These are phyloP conservation scores for Drosophila mayaguana DNA, from an alignment of 2,888 invertebrate genomes.

Conservation along the genomic window DNA sequence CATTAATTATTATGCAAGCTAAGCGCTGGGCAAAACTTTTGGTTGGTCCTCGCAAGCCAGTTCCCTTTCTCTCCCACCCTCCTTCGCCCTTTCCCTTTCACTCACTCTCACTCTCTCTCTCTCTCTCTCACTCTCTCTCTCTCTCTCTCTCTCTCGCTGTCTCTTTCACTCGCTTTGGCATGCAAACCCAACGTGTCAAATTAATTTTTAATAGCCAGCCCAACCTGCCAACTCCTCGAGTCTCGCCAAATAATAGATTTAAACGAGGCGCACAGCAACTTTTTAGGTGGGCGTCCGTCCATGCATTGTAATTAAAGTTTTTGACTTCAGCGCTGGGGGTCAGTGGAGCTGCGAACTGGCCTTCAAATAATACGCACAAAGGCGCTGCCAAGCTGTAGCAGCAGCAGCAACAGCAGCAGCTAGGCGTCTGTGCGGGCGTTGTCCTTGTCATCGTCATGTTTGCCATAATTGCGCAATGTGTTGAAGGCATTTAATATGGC, in stretches of 20 bases:
- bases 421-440: slow-evolving; percentile 38
- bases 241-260: slow-evolving; percentile 82
- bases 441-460: slow-evolving; percentile 43
- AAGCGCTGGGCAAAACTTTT: slow-evolving; percentile 73
- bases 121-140: slow-evolving; percentile 33
- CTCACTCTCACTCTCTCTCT: not conserved
- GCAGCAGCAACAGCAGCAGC: slow-evolving; percentile 32
- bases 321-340: slow-evolving; percentile 37
- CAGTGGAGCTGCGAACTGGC: slow-evolving; percentile 21
- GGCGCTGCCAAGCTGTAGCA: slow-evolving; percentile 41
- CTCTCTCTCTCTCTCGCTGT: not conserved
- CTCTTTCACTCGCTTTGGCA: slow-evolving; percentile 60
- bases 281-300: slow-evolving; percentile 25
- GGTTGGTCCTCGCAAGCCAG: no score
- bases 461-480: slow-evolving; percentile 67
- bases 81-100: no score
- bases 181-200: slow-evolving; percentile 80
- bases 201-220: slow-evolving; percentile 77
- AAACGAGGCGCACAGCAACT: slow-evolving; percentile 63
- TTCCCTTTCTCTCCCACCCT: no score
- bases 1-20: slow-evolving; percentile 81
- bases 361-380: slow-evolving; percentile 45
- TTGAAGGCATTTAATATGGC: slow-evolving; percentile 59
- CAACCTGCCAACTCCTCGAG: slow-evolving; percentile 40
- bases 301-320: slow-evolving; percentile 73